A percentile compares a stretch with the other conserved stretches of the same genome.
Conservation (phyloP, 2,113 vertebrate genomes). For the Phainopepla nitens region DNA sequence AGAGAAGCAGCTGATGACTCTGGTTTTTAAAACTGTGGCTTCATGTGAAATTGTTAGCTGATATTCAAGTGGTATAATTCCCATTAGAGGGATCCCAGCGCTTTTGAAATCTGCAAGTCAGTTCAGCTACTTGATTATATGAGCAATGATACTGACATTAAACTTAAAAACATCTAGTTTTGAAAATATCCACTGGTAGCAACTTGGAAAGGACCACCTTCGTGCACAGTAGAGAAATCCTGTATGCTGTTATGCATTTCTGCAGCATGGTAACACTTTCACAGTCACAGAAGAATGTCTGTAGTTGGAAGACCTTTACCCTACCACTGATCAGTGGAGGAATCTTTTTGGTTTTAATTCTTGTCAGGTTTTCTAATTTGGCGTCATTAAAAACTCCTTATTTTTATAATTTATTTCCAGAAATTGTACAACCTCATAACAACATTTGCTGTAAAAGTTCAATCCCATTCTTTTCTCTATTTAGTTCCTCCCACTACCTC, state of each 20-base stretch:
- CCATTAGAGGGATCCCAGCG: background rate
- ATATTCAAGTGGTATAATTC: background rate
- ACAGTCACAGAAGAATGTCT: background rate
- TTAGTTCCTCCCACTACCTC: background rate
- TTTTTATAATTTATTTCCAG: background rate
- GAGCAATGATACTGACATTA: background rate
- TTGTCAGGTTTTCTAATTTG: background rate
- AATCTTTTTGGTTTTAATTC: background rate
- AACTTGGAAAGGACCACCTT: background rate
- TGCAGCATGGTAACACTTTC: background rate
- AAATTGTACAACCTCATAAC: background rate
- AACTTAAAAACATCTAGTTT: background rate
- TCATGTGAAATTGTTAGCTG: background rate
- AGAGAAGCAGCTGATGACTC: background rate
- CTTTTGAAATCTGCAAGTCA: background rate
- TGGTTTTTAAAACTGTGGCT: background rate
- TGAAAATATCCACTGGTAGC: background rate
- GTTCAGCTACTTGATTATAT: background rate
- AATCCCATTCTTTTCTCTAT: background rate
- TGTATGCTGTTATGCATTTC: background rate
- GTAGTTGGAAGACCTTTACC: background rate
- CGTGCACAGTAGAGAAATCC: background rate
- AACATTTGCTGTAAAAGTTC: background rate
- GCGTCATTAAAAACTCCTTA: rapidly evolving
- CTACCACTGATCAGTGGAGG: background rate